Evolutionary conservation across 2,113 vertebrate genomes (phyloP), one percentile per base, ranked within the genome.

Genomic region (Elanoides forficatus): DNA sequence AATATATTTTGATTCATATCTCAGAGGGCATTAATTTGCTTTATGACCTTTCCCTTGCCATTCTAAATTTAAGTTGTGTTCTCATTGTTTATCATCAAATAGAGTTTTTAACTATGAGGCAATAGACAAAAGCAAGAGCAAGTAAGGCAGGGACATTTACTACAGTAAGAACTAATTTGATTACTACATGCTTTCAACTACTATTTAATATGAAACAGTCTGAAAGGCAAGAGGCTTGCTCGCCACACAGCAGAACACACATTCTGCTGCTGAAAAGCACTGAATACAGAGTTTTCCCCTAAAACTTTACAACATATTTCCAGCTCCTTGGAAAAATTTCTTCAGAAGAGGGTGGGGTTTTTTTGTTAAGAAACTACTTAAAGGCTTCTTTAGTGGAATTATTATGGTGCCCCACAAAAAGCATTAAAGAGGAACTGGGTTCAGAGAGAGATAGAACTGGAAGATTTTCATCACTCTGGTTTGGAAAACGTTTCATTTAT

Each of bases 261-360:
- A 83, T 73, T 93, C 59, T n/a, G 7, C 59, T 70, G 45, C 73
- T 23, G 29, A 86, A 86, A 92, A 59, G 55, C 85, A 60, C 81
- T 50, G 6, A 97, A 86, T 34, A 81, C 76, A 84, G 90, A 92
- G 16, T 34, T 92, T 93, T 83, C 59, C 73, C 81, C 82, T 38
- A 71, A 83, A 97, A 79, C 75, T 83, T 89, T 81, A 84, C 71
- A 95, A 93, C 53, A 18, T 72, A 81, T 79, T 91, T 95, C 89
- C 95, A 97, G 89, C 89, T 96, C 81, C 89, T 86, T 91, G 60
- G 86, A 95, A 93, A 94, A 67, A 67, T 3, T 48, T 76, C 56
- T 96, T 91, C 90, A 88, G 60, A 93, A 72, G 10, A 63, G 36
- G 29, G 36, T 2, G 38, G 19, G 22, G 10, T 23, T 74, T n/a